These are phyloP conservation scores for Acrocyrtus sp. DNA, from an alignment of 2,888 invertebrate genomes.

Conservation along the genomic window DNA sequence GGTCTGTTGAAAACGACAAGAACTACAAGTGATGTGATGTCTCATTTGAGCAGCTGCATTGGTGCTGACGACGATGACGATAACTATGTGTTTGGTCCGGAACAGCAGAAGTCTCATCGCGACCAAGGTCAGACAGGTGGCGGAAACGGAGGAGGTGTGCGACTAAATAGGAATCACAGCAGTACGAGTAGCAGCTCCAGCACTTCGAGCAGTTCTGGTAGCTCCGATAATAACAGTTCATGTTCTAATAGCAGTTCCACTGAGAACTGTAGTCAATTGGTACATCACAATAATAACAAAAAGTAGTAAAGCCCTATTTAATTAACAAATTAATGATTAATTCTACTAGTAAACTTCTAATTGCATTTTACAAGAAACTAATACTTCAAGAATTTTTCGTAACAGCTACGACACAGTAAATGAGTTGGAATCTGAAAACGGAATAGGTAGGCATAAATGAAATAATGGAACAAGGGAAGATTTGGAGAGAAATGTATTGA, in stretches of 20 bases:
- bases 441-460: too few species aligned
- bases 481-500: too few species aligned
- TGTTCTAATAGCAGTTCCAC: slow-evolving; percentile 49
- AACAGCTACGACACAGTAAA: too few species aligned
- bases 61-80: slow-evolving; percentile 36
- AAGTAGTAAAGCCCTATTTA: slow-evolving; percentile 20
- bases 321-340: not conserved
- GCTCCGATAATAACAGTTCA: slow-evolving; percentile 46
- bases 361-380: too few species aligned
- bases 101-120: not conserved
- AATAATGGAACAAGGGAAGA: too few species aligned
- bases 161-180: slow-evolving; percentile 50
- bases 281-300: slow-evolving; percentile 43
- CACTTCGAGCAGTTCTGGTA: slow-evolving; percentile 38
- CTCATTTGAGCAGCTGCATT: slow-evolving; percentile 38
- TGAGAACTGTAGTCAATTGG: slow-evolving; percentile 45
- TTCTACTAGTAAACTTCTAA: too few species aligned
- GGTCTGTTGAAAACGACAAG: slow-evolving; percentile 31
- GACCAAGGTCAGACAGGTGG: not conserved
- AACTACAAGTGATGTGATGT: slow-evolving; percentile 46
- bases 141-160: slow-evolving; percentile 17
- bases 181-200: slow-evolving; percentile 52
- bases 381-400: too few species aligned
- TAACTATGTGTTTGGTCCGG: slow-evolving; percentile 29
- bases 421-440: too few species aligned